Base-by-base conservation (phyloP, 1,140 invertebrate genomes). In the Ips nitidus region DNA sequence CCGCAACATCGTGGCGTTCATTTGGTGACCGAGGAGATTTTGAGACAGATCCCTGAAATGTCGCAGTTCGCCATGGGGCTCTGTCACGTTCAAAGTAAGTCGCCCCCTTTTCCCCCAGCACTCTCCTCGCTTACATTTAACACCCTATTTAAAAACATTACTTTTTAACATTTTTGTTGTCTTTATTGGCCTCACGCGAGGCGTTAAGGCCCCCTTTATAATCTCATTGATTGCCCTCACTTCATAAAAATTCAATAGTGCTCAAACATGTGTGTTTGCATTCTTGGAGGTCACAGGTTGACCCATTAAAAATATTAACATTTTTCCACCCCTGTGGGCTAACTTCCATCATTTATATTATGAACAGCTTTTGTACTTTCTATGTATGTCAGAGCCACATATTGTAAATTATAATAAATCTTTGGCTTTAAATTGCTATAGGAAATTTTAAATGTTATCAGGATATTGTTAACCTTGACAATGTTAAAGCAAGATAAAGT, bases 21-120 rank as follows among this genome's bases (percentile, higher is more conserved):
- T 84, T 86, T 97, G 75, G 93, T 98, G 74, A 97, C 94, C 61
- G 94, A 97, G 81, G 95, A 97, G 86, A 94, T 98, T 76, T 85
- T 97, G 43, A 90, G 92, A 83, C 91, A 94, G 84, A 89, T 97
- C 81, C 94, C 94, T 39, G 95, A 98, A 82, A 85, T 98, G 78
- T 88, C 89, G 78, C 92, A 96, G 82, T 96, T 97, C 83, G 90
- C 93, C 53, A 91, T 97, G 79, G 95, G 95, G 78, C 87, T 98
- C 78, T 94, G 94, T 87, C 94, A 97, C 83, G 90, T 97, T 83
- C 94, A 97, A 86, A 96, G 95, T 97, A 84, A 92, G 92, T 89
- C 75, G 45, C 55, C 39, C 42, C 45, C 5, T 36, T 52, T 76
- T 56, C 39, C 58, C 59, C 40, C 40, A 7, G 41, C 43, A 41